Conservation (phyloP, 2,113 vertebrate genomes). For the Polypterus bichir region DNA sequence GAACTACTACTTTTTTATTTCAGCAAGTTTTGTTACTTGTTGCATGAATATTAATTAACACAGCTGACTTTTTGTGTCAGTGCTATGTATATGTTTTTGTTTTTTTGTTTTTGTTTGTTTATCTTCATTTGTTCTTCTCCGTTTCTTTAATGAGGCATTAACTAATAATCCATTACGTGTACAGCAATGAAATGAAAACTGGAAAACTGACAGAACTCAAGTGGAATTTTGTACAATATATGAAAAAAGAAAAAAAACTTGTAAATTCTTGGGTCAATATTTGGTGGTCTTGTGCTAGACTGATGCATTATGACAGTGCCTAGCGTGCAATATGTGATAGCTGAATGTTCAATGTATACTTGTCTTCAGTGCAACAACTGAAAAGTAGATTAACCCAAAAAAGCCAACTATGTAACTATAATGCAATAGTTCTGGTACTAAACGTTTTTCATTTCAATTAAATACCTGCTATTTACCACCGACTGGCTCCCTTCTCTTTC, state of each 20-base stretch:
- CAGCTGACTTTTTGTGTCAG: slow-evolving; percentile 98
- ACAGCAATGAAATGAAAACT: slow-evolving; percentile 67
- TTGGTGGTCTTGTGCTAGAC: slow-evolving; percentile 87
- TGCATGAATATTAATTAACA: slow-evolving; percentile 89
- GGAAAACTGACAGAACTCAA: slow-evolving; percentile 63
- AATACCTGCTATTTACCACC: slow-evolving; percentile 95
- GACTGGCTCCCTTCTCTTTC: slow-evolving; percentile 22
- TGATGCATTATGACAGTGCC: slow-evolving; percentile 74
- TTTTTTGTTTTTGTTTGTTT: slow-evolving; percentile 38
- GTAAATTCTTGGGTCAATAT: slow-evolving; percentile 34
- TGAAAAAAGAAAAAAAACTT: slow-evolving; percentile 51
- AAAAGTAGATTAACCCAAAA: slow-evolving; percentile 70
- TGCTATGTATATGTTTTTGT: slow-evolving; percentile 88
- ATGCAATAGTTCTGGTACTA: slow-evolving; percentile 96
- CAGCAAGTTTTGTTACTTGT: slow-evolving; percentile 98
- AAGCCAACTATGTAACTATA: slow-evolving; percentile 73
- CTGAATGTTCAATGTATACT: slow-evolving; percentile 96
- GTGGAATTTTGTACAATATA: slow-evolving; percentile 81
- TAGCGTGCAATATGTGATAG: slow-evolving; percentile 93
- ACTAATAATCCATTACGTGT: slow-evolving; percentile 72
- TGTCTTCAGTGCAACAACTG: slow-evolving; percentile 85
- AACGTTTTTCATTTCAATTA: slow-evolving; percentile 90
- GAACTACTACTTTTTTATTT: slow-evolving; percentile 87
- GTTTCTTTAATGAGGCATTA: slow-evolving; percentile 27
- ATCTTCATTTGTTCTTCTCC: slow-evolving; percentile 7